A percentile compares a stretch with the other conserved stretches of the same genome.
Evolutionary conservation across 2,888 invertebrate genomes (phyloP).

Genomic region (Tiliacea citrago): DNA sequence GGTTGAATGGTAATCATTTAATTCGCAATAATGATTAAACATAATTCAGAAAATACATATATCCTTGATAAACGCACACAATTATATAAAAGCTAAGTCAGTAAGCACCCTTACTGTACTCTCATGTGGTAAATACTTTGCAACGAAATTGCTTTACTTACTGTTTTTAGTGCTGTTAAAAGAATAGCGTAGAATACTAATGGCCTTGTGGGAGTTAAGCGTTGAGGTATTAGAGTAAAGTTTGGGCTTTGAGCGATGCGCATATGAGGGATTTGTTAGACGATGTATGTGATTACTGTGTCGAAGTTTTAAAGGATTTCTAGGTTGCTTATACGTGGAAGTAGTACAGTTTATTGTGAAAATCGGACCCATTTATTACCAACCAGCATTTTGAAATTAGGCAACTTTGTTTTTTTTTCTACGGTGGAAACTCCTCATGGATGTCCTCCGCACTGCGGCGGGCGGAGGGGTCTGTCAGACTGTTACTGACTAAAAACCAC

Average conservation of each 20-base stretch:
- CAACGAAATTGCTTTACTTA: constrained; percentile 62
- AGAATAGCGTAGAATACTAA: constrained; percentile 57
- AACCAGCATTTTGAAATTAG: neutral
- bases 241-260: constrained; percentile 29
- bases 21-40: neutral
- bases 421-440: no score
- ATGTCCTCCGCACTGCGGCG: no score
- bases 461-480: no score
- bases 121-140: constrained; percentile 60
- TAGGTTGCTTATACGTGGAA: neutral
- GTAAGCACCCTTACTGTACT: constrained; percentile 21
- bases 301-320: constrained; percentile 26
- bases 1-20: neutral
- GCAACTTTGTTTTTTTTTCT: no score
- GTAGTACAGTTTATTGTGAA: neutral
- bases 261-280: constrained; percentile 26
- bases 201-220: constrained; percentile 27
- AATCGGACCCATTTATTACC: neutral
- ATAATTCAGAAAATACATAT: neutral
- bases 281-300: neutral
- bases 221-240: constrained; percentile 6
- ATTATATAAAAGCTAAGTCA: constrained; percentile 39
- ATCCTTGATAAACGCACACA: neutral
- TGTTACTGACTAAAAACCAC: no score
- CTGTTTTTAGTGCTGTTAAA: constrained; percentile 55